Evolutionary conservation across 1,140 invertebrate genomes (phyloP), one percentile per base, ranked within the genome.

Genomic region (Agraylea sexmaculata): DNA sequence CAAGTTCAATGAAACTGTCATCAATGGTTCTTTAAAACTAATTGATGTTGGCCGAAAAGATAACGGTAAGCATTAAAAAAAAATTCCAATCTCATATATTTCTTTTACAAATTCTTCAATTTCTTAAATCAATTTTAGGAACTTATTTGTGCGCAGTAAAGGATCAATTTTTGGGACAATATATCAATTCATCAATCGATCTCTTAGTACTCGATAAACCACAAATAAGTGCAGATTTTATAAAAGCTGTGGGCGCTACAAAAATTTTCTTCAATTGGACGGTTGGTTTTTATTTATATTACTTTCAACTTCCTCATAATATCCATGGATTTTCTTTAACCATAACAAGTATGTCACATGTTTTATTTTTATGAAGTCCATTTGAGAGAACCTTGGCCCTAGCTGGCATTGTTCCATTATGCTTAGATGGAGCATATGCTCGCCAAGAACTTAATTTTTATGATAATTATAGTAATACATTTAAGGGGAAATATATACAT

Each of bases 181-280:
- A 28, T 47, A 31, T 51, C 62, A 4, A 59, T 53, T 55, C 49
- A n/a, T 46, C 52, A 18, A 60, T 68, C 4, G 64, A 71, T 10
- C 55, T 83, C 1, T 68, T 78, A 40, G 73, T 84, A 1, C 66
- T 76, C 50, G 80, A 83, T 47, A 68, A 70, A 45, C 84, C 85
- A 2, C 70, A 75, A 53, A 69, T 87, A 0, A 70, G 65, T 35
- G 74, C 87, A 40, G 78, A 83, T 53, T 76, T 74, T 37, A 74
- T 82, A 1, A 84, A 82, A 57, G 73, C 80, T 0, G 79, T 88
- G 4, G 82, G 80, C 17, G 71, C 73, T 10, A 68, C 69, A 10
- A 75, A 78, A 56, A 76, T 89, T 31, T 89, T 74, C 55, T 51
- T 87, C 0, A 87, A 87, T 57, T 89, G 84, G 84, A 87, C 84